phyloP scores from a whole-genome alignment of 2,888 invertebrate genomes.

The Diabrotica balteata region DNA sequence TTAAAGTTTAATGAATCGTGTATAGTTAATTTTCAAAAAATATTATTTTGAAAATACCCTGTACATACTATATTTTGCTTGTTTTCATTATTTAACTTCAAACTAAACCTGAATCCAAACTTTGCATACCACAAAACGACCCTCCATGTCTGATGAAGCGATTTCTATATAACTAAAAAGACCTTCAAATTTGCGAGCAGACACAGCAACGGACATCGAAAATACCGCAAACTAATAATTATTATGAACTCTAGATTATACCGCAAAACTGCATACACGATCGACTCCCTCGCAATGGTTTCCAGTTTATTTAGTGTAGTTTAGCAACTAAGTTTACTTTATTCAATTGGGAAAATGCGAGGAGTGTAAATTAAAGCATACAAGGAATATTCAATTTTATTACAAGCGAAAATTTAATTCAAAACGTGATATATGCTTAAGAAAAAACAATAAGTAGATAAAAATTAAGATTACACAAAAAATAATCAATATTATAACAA shows the following conservation, averaged over 20 bases:
- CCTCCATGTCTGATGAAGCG: not conserved
- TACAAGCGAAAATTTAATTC: no score
- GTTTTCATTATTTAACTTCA: no score
- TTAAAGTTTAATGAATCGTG: no score
- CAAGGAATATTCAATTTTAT: no score
- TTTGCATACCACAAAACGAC: not conserved
- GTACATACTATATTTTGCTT: no score
- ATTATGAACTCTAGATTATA: not conserved
- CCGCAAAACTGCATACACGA: not conserved
- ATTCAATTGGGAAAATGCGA: not conserved
- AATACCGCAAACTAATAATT: conserved; percentile 1
- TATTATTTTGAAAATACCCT: no score
- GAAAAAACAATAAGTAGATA: no score
- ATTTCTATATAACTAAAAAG: not conserved
- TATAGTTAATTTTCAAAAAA: no score
- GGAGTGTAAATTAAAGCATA: no score
- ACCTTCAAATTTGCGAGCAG: not conserved
- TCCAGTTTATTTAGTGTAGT: not conserved
- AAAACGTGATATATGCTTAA: no score
- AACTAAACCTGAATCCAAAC: not conserved
- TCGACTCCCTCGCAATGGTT: not conserved
- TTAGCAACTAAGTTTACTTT: not conserved
- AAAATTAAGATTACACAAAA: no score
- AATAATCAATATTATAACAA: no score
- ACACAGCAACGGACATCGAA: not conserved